Percentiles rank a stretch among this genome's conserved stretches.
phyloP scores from a whole-genome alignment of 2,888 invertebrate genomes.

The Spodoptera littoralis region DNA sequence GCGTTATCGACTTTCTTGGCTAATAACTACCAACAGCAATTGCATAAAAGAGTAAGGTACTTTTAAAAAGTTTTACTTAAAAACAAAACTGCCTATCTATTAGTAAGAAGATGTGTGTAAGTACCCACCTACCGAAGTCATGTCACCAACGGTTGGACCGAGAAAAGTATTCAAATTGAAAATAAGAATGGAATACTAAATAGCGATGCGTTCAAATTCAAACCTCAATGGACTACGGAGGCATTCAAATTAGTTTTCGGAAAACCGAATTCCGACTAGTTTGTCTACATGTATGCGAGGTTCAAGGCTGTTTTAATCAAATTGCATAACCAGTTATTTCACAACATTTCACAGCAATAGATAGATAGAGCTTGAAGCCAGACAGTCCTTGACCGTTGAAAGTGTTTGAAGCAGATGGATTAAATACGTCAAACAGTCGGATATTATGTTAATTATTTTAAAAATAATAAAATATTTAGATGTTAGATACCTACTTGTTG shows the following conservation, averaged over 20 bases:
- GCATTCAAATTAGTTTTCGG: slow-evolving; percentile 66
- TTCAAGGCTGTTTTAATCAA: slow-evolving; percentile 62
- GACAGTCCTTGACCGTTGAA: slow-evolving; percentile 55
- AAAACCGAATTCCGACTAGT: slow-evolving; percentile 57
- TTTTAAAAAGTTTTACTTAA: too few species aligned
- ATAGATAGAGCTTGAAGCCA: slow-evolving; percentile 36
- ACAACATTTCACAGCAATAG: slow-evolving; percentile 59
- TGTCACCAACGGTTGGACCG: slow-evolving; percentile 1
- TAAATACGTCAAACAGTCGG: slow-evolving; percentile 18
- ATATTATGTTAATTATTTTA: slow-evolving; percentile 1
- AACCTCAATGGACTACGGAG: slow-evolving; percentile 47
- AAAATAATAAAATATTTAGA: slow-evolving; percentile 4
- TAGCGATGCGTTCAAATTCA: slow-evolving; percentile 57
- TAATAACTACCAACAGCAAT: too few species aligned
- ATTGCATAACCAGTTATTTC: slow-evolving; percentile 64
- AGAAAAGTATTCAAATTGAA: slow-evolving; percentile 48
- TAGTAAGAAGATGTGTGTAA: neutral
- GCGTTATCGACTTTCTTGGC: too few species aligned
- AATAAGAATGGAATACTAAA: slow-evolving; percentile 53
- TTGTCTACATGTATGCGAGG: slow-evolving; percentile 41
- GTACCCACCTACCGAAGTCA: slow-evolving; percentile 2
- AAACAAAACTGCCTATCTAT: too few species aligned
- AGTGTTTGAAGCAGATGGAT: slow-evolving; percentile 41
- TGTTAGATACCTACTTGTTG: too few species aligned
- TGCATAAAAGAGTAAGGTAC: too few species aligned